Evolutionary conservation across 1,140 invertebrate species (phyloP).

Genomic region (Brachionus rubens): DNA sequence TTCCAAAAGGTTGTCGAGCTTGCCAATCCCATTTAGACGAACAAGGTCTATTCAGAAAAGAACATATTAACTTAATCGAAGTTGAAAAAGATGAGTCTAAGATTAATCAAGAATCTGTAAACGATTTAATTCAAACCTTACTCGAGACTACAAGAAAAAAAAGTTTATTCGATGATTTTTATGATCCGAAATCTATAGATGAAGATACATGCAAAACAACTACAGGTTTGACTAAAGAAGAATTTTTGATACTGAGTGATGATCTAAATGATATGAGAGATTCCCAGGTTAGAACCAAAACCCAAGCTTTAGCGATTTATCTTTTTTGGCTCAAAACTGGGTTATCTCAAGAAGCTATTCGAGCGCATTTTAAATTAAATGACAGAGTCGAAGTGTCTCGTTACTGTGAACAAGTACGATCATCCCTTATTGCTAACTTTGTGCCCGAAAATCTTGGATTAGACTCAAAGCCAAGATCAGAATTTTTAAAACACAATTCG

Average conservation of each 20-base stretch:
- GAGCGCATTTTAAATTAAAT: neutral
- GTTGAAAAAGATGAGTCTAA: neutral
- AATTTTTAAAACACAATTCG: too few species aligned
- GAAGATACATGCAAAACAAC: too few species aligned
- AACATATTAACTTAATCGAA: too few species aligned
- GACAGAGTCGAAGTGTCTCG: neutral
- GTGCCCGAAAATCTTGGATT: neutral
- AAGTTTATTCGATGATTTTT: neutral
- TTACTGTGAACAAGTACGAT: neutral
- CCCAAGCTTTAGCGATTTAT: neutral
- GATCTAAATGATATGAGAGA: neutral
- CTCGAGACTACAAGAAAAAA: neutral
- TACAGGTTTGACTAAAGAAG: too few species aligned
- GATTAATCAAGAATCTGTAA: neutral
- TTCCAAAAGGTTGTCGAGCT: neutral
- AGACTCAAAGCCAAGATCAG: neutral
- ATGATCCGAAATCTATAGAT: neutral
- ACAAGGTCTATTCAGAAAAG: too few species aligned
- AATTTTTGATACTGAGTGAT: neutral
- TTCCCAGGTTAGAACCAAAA: neutral
- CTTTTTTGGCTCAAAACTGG: neutral
- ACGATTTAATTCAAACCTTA: neutral
- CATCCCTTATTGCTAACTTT: neutral
- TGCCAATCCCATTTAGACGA: neutral
- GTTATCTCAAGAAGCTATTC: neutral